phyloP scores from a whole-genome alignment of 2,797 vertebrate genomes.

The Poliocrania exsul region DNA sequence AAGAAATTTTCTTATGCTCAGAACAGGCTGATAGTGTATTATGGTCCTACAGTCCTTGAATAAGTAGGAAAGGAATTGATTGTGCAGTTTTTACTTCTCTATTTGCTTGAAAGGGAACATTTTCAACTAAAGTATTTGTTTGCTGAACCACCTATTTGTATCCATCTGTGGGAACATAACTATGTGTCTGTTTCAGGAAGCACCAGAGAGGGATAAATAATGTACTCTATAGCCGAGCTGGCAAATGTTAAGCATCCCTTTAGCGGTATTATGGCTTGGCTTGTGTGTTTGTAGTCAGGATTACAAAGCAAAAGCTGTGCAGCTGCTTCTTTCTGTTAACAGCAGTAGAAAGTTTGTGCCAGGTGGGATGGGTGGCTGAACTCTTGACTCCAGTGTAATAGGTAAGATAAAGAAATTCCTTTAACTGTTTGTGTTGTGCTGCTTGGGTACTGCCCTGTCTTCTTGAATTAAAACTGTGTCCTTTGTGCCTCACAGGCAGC shows the following conservation, averaged over 20 bases:
- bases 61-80: not conserved
- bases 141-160: not conserved
- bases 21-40: not conserved
- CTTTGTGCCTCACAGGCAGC: rapidly evolving
- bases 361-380: not conserved
- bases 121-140: not conserved
- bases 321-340: not conserved
- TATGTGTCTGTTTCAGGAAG: not conserved
- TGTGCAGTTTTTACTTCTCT: not conserved
- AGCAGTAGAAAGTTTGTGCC: not conserved
- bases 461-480: not conserved
- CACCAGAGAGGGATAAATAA: not conserved
- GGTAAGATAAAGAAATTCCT: not conserved
- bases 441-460: not conserved
- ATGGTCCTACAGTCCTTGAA: not conserved
- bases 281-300: not conserved
- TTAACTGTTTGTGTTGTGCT: not conserved
- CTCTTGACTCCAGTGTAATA: not conserved
- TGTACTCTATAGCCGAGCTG: not conserved
- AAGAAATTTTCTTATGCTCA: not conserved
- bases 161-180: not conserved
- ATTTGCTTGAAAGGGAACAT: not conserved
- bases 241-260: not conserved
- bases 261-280: not conserved
- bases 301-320: not conserved